These are phyloP conservation scores for Margaritifera margaritifera DNA, from an alignment of 2,888 invertebrate genomes.

Conservation along the genomic window DNA sequence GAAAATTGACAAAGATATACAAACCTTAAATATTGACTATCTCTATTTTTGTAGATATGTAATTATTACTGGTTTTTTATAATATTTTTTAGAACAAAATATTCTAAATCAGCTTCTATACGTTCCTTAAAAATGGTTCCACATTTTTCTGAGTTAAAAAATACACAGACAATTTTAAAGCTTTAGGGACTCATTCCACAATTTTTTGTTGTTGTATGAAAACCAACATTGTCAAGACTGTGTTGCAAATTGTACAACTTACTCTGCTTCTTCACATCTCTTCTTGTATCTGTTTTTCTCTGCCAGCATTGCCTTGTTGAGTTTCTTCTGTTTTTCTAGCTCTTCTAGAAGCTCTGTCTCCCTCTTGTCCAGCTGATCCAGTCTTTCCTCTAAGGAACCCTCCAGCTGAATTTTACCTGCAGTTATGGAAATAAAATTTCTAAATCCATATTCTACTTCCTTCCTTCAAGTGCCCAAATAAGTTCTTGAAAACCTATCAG, in stretches of 20 bases:
- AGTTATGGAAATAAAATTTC: background rate
- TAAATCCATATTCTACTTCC: no score
- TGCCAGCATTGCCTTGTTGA: slow-evolving; percentile 58
- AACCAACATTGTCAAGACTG: background rate
- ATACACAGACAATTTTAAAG: background rate
- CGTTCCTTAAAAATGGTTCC: background rate
- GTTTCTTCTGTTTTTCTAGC: slow-evolving; percentile 53
- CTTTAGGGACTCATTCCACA: background rate
- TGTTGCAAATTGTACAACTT: slow-evolving; percentile 24
- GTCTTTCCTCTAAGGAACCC: slow-evolving; percentile 63
- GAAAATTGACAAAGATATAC: no score
- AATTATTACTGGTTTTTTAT: no score
- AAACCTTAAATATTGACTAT: background rate
- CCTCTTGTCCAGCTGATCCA: slow-evolving; percentile 68
- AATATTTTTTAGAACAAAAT: no score
- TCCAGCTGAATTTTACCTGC: slow-evolving; percentile 67
- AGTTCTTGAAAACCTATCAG: no score
- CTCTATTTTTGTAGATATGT: background rate
- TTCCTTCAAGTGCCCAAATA: no score
- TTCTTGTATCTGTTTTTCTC: slow-evolving; percentile 59
- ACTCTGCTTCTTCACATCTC: slow-evolving; percentile 61
- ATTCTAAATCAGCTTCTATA: background rate
- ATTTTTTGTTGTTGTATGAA: no score
- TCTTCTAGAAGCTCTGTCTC: slow-evolving; percentile 70
- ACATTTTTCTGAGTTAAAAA: background rate